Base-by-base conservation (phyloP, 1,140 invertebrate species). In the Drosophila simulans region DNA sequence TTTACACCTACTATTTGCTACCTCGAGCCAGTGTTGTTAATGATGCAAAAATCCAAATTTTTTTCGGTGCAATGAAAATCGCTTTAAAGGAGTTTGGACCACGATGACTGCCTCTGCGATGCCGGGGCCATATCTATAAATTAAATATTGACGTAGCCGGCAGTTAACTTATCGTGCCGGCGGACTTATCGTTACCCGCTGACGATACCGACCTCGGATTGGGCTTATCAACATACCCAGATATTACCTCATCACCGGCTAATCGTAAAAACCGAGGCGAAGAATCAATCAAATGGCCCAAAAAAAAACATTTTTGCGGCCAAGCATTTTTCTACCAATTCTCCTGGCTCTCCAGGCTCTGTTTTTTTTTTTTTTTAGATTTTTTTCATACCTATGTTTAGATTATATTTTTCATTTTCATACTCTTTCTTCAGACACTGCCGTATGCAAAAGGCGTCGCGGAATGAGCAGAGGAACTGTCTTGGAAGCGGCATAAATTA, bases 111-210 rank as follows among this genome's bases (percentile, higher is more conserved):
- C 17, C 13, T 31, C 20, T 5, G 13, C 39, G 39, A n/a, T 20
- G 20, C 25, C 17, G 40, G 22, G 34, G 12, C 59, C 37, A 63
- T 84, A 77, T 82, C 75, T 71, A 82, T 86, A 86, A 86, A 86
- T 81, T 69, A 62, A 81, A 82, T 81, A 86, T 85, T 86, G 82
- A 86, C 82, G 75, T 52, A 72, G 75, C 57, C 56, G 40, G 56
- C 45, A 35, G 63, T 42, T 51, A 42, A 64, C 37, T 64, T 66
- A 66, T 66, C 58, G 45, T 42, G 22, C 35, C 45, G 45, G 25
- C 58, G 27, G 53, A 62, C 53, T 31, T 66, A 64, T 66, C 58
- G 60, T 65, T 63, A 37, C 35, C 27, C 56, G 39, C 22, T n/a
- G 27, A 25, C 25, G 39, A 31, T 37, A 42, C 53, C 37, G 58